Evolutionary conservation across 2,888 invertebrate species (phyloP).

Genomic region (Patella pellucida): DNA sequence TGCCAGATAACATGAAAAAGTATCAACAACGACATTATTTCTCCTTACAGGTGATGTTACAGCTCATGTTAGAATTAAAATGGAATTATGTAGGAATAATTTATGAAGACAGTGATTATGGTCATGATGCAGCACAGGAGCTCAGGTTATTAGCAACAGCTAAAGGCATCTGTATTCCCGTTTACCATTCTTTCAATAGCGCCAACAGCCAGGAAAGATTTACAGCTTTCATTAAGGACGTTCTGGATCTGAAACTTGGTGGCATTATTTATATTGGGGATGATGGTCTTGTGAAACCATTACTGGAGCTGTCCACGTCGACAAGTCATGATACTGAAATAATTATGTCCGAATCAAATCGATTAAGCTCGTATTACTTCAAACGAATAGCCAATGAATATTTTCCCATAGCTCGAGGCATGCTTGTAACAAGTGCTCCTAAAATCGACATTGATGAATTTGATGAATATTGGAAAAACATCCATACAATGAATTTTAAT

Average conservation of each 20-base stretch:
- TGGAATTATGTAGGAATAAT: constrained; percentile 4
- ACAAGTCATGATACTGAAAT: no score
- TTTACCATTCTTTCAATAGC: background rate
- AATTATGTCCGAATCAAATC: no score
- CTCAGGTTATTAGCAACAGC: background rate
- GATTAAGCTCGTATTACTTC: no score
- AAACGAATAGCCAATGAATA: no score
- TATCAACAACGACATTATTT: no score
- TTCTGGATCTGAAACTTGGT: no score
- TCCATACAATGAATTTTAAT: background rate
- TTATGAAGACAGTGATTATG: background rate
- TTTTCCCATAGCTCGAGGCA: background rate
- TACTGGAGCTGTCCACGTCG: no score
- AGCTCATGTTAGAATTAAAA: background rate
- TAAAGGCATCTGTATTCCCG: background rate
- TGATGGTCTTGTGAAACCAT: no score
- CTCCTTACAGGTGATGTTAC: background rate
- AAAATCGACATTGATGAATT: background rate
- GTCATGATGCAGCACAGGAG: background rate
- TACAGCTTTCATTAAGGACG: no score
- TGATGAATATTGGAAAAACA: background rate
- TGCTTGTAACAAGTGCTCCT: background rate
- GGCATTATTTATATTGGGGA: no score
- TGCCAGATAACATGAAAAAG: no score
- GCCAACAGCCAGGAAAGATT: no score